These are phyloP conservation scores for Chloroclysta siterata DNA, from an alignment of 2,888 invertebrate species.

Conservation along the genomic window DNA sequence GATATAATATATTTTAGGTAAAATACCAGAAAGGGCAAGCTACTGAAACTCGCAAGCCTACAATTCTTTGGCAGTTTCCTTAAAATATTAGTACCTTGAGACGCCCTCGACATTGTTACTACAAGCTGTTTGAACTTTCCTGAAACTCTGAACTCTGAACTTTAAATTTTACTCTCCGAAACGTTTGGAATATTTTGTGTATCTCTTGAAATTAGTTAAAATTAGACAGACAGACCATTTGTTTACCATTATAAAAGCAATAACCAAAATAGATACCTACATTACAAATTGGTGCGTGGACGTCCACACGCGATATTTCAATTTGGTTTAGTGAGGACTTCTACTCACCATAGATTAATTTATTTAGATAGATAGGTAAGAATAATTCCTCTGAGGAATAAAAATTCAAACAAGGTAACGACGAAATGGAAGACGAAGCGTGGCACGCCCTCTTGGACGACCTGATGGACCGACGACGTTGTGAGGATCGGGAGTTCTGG, in stretches of 20 bases:
- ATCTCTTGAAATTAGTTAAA: constrained; percentile 18
- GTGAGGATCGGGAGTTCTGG: too few relatives aligned
- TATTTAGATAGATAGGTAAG: too few relatives aligned
- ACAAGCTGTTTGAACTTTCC: constrained; percentile 32
- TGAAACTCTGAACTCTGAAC: constrained; percentile 32
- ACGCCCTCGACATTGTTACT: constrained; percentile 17
- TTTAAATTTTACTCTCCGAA: constrained; percentile 35
- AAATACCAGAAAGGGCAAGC: neutral
- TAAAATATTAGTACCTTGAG: constrained; percentile 29
- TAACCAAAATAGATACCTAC: neutral
- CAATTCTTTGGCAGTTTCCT: constrained; percentile 13
- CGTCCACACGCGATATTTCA: constrained; percentile 10
- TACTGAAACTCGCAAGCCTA: constrained; percentile 2
- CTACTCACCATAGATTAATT: neutral
- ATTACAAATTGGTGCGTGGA: neutral
- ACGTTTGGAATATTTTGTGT: constrained; percentile 25
- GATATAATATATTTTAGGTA: too few relatives aligned
- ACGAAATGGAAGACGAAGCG: too few relatives aligned
- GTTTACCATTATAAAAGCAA: neutral
- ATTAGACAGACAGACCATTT: neutral
- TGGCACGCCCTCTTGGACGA: too few relatives aligned
- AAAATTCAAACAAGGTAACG: too few relatives aligned
- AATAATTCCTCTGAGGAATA: too few relatives aligned
- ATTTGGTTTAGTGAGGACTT: neutral
- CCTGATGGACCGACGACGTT: too few relatives aligned